Conservation (phyloP, 2,113 vertebrate genomes). For the Arizona elegans region DNA sequence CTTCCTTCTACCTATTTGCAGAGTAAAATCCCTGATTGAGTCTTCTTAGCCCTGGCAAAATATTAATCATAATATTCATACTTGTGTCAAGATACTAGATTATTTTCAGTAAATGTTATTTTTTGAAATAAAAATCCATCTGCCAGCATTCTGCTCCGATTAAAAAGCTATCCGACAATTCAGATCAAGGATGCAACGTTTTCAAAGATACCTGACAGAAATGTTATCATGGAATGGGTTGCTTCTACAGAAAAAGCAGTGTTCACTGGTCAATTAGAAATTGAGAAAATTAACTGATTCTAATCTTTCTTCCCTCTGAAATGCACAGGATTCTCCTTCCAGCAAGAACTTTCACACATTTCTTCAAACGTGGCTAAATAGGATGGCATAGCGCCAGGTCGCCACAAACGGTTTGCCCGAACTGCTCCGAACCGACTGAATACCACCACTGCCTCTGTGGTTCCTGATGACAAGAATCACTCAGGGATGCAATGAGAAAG, state of each 20-base stretch:
- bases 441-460: background rate
- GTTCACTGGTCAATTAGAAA: background rate
- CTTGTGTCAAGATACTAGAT: constrained; percentile 27
- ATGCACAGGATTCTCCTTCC: background rate
- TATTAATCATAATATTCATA: constrained; percentile 29
- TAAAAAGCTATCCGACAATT: background rate
- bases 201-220: background rate
- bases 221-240: background rate
- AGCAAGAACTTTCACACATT: background rate
- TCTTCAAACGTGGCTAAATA: background rate
- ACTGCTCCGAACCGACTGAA: no score
- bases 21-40: constrained; percentile 30
- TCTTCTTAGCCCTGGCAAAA: constrained; percentile 23
- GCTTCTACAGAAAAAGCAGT: background rate
- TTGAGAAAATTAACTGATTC: background rate
- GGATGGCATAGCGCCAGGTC: no score
- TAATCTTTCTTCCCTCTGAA: background rate
- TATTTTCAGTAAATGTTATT: constrained; percentile 26
- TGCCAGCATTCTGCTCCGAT: background rate
- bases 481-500: background rate
- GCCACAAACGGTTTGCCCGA: no score
- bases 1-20: constrained; percentile 18
- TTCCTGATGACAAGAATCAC: background rate
- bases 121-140: background rate
- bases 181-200: background rate